Percentiles rank a stretch among this genome's conserved stretches.
Conservation (phyloP, 2,888 invertebrate genomes). For the Lumbricus terrestris region DNA sequence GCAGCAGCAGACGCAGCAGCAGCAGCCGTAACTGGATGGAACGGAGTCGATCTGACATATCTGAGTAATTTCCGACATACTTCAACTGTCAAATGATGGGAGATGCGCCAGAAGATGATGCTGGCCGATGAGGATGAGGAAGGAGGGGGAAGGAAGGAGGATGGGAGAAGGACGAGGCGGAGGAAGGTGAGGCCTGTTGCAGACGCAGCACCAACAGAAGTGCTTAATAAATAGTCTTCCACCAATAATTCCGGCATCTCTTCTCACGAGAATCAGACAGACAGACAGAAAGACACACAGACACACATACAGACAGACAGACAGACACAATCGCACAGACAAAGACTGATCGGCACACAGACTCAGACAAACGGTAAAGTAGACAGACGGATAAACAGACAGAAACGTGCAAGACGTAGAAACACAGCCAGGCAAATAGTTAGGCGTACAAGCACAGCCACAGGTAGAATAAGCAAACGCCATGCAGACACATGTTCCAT, state of each 20-base stretch:
- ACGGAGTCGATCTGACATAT: conserved; percentile 5
- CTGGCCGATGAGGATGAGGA: not conserved
- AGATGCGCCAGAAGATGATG: not conserved
- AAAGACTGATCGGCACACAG: not conserved
- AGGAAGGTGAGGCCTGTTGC: not conserved
- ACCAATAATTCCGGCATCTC: conserved; percentile 16
- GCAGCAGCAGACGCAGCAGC: not conserved
- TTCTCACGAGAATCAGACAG: not conserved
- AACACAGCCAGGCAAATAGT: not conserved
- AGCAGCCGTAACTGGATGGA: not conserved
- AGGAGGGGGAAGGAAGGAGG: not conserved
- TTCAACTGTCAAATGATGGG: conserved; percentile 15
- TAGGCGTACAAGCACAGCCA: not conserved
- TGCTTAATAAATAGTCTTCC: conserved; percentile 13
- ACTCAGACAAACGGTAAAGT: not conserved
- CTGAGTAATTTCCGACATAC: conserved; percentile 14
- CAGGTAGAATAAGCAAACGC: too few relatives aligned
- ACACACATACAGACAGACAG: not conserved
- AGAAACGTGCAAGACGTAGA: not conserved
- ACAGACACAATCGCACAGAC: not conserved
- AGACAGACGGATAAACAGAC: not conserved
- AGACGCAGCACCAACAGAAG: conserved; percentile 11
- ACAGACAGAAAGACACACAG: not conserved
- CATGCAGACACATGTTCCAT: not conserved
- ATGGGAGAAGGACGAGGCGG: not conserved